Evolutionary conservation across 2,888 invertebrate species (phyloP), one percentile per base, ranked within the genome.

Genomic region (Tricholauxania praeusta): DNA sequence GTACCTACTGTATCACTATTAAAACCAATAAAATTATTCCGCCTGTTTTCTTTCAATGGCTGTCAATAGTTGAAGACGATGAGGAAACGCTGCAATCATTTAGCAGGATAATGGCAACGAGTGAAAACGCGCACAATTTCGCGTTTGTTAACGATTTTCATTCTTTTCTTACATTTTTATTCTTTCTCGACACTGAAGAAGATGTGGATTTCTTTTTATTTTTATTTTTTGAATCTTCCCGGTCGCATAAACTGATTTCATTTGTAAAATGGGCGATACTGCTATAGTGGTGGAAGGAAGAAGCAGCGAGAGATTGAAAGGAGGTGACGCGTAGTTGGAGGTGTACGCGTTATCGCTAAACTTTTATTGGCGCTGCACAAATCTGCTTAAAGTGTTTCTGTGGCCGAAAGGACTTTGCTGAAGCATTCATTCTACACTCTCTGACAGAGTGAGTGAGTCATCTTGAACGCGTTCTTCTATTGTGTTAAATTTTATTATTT

Each of bases 241-340:
- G 49, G 48, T n/a, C 57, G 15, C 48, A 22, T 48, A 68, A 72
- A 74, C 72, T 69, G 72, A 72, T 74, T 74, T 74, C 71, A 72
- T 74, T 74, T 65, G 71, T 39, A 53, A 65, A 64, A 59, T 66
- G 48, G 51, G 63, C 39, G 55, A 28, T 62, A 14, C 32, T n/a
- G 60, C 47, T 19, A 57, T n/a, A 22, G 15, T n/a, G 15, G n/a
- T 39, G 64, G 17, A 32, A 8, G 32, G 15, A 22, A 14, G 32
- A 48, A 57, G 52, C 17, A 39, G 12, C 14, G 55, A 47, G 12
- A 28, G 51, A n/a, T 4, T 17, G 52, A 53, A 39, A 47, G 67
- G 53, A 57, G 19, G 53, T n/a, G 17, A 39, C 22, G 66, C 39
- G 65, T 32, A 28, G 17, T 14, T 60, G 39, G 22, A 32, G n/a